Conservation (phyloP, 2,113 vertebrate species). For the Dicerorhinus sumatrensis region DNA sequence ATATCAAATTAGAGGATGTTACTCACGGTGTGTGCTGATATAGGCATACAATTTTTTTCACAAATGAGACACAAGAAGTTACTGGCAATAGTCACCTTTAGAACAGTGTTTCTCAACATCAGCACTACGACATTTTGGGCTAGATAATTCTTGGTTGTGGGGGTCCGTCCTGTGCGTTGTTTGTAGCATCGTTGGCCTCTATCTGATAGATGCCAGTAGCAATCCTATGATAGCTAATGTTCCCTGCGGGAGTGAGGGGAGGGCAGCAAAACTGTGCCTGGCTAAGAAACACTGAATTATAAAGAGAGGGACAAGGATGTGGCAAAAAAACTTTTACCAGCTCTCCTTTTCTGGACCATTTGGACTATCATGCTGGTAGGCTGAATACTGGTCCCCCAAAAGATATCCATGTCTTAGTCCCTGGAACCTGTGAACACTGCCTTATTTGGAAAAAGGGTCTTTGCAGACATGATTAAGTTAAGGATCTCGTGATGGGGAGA, state of each 20-base stretch:
- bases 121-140: background rate
- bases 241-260: background rate
- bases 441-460: background rate
- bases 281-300: background rate
- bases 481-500: background rate
- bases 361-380: background rate
- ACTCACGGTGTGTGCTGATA: background rate
- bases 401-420: background rate
- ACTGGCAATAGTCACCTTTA: background rate
- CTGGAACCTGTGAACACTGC: background rate
- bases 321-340: background rate
- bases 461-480: background rate
- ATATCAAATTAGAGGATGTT: background rate
- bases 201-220: background rate
- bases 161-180: background rate
- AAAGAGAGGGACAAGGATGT: background rate
- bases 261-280: background rate
- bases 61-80: background rate
- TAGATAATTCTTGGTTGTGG: background rate
- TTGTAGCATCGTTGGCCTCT: background rate
- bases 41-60: background rate
- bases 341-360: background rate
- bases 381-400: background rate
- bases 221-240: background rate
- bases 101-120: background rate